These are phyloP conservation scores for Abramis brama DNA, from an alignment of 2,113 vertebrate species.

Conservation along the genomic window DNA sequence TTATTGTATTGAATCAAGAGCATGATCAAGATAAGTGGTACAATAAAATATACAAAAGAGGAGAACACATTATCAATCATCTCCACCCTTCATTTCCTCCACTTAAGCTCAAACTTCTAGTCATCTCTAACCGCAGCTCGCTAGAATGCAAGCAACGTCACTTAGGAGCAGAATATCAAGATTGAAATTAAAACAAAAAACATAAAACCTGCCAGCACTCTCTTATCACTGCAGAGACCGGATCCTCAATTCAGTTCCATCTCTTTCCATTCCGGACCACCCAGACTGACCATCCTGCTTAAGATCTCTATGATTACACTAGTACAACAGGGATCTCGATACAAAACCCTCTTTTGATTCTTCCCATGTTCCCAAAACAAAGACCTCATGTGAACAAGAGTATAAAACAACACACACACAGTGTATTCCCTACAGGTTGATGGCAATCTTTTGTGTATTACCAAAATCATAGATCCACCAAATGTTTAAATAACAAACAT, in stretches of 20 bases:
- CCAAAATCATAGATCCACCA: constrained; percentile 9
- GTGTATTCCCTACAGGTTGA: too few species aligned
- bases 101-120: not conserved
- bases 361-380: constrained; percentile 39
- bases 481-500: constrained; percentile 19
- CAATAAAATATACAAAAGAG: constrained; percentile 6
- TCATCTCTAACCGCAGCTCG: not conserved
- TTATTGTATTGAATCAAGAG: not conserved
- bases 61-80: not conserved
- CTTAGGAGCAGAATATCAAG: constrained; percentile 14
- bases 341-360: constrained; percentile 26
- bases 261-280: constrained; percentile 55
- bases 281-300: constrained; percentile 42
- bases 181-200: constrained; percentile 32
- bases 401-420: constrained; percentile 5
- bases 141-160: not conserved
- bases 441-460: not conserved
- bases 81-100: not conserved
- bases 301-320: constrained; percentile 55
- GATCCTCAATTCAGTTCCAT: constrained; percentile 57
- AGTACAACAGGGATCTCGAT: constrained; percentile 51
- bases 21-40: not conserved
- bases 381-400: constrained; percentile 11
- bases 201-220: constrained; percentile 10
- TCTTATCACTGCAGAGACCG: constrained; percentile 33